These are phyloP conservation scores for Rhamphomyia laevipes DNA, from an alignment of 2,888 invertebrate genomes.

Conservation along the genomic window DNA sequence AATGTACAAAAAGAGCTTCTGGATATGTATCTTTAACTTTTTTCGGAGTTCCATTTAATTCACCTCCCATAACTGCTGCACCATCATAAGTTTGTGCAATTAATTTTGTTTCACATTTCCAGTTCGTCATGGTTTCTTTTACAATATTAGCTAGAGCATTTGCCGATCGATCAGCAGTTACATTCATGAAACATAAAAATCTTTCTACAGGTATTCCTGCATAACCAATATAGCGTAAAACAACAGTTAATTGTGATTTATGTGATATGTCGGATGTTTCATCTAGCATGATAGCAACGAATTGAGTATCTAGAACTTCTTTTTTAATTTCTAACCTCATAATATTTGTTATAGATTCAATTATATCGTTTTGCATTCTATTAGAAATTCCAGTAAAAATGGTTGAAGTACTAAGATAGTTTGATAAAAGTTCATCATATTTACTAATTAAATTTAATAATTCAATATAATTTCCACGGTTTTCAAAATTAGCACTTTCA, in stretches of 20 bases:
- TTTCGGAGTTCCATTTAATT: slow-evolving; percentile 23
- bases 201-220: background rate
- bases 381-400: background rate
- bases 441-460: background rate
- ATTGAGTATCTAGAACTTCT: slow-evolving; percentile 18
- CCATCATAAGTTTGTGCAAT: slow-evolving; percentile 7
- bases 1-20: slow-evolving; percentile 18
- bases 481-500: background rate
- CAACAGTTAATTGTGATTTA: slow-evolving; percentile 1
- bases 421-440: background rate
- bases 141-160: slow-evolving; percentile 7
- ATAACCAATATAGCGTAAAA: background rate
- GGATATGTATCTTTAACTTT: slow-evolving; percentile 18
- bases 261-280: slow-evolving; percentile 3
- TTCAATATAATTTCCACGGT: background rate
- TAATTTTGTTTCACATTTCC: background rate
- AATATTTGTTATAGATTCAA: background rate
- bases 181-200: slow-evolving; percentile 3
- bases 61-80: background rate
- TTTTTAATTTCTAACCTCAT: slow-evolving; percentile 12
- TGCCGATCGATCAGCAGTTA: slow-evolving; percentile 1
- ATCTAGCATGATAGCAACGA: slow-evolving; percentile 19
- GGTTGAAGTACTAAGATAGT: background rate
- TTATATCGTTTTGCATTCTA: background rate
- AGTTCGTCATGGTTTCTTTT: background rate